Percentiles rank a stretch among this genome's conserved stretches.
Evolutionary conservation across 2,888 invertebrate species (phyloP).

Genomic region (Rhingia campestris): DNA sequence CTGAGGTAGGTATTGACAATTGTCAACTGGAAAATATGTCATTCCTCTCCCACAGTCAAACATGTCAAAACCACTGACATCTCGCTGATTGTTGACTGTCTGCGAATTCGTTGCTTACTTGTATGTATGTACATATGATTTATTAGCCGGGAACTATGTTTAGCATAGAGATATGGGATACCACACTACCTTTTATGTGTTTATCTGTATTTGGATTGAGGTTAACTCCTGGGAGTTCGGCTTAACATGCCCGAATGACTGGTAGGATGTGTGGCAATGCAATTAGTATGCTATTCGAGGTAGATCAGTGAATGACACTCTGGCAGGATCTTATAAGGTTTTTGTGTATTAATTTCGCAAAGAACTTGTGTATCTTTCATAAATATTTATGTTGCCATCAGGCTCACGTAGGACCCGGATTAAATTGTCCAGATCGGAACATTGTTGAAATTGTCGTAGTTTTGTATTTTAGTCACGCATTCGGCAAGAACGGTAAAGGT

Average conservation of each 20-base stretch:
- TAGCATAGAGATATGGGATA: slow-evolving; percentile 56
- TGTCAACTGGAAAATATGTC: slow-evolving; percentile 69
- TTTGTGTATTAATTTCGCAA: slow-evolving; percentile 1
- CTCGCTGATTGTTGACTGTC: slow-evolving; percentile 66
- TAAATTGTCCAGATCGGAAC: neutral
- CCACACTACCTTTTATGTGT: neutral
- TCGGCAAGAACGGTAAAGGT: no score
- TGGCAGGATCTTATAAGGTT: slow-evolving; percentile 30
- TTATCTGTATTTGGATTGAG: neutral
- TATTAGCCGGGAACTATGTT: slow-evolving; percentile 69
- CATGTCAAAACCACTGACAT: slow-evolving; percentile 65
- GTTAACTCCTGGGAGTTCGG: slow-evolving; percentile 47
- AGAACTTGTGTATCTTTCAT: neutral
- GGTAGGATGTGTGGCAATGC: slow-evolving; percentile 28
- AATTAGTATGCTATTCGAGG: slow-evolving; percentile 40
- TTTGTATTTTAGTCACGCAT: no score
- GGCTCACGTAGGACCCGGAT: slow-evolving; percentile 1
- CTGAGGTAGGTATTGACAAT: slow-evolving; percentile 40
- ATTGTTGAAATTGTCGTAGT: neutral
- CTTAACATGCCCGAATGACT: neutral
- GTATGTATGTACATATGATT: slow-evolving; percentile 40
- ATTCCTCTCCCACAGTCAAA: slow-evolving; percentile 65
- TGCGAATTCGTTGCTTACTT: slow-evolving; percentile 51
- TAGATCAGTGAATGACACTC: slow-evolving; percentile 3
- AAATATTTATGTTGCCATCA: neutral